phyloP scores from a whole-genome alignment of 2,888 invertebrate species.

The Himalopsyche kuldschensis region DNA sequence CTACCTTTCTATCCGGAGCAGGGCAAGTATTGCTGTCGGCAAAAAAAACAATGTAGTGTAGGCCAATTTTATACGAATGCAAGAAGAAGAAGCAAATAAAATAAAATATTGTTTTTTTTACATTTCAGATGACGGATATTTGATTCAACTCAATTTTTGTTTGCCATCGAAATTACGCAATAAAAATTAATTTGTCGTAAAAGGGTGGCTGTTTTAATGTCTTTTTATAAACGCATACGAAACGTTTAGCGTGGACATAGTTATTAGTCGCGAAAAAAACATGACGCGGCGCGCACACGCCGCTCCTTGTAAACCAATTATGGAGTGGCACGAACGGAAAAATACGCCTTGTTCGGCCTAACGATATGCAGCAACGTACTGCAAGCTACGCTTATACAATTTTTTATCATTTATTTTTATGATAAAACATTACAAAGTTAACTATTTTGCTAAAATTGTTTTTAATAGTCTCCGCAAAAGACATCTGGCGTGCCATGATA shows the following conservation, averaged over 20 bases:
- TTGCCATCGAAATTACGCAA: too few species aligned
- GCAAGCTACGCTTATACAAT: neutral
- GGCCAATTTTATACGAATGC: too few species aligned
- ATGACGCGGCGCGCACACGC: neutral
- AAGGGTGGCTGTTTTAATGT: neutral
- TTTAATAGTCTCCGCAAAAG: neutral
- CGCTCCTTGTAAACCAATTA: slow-evolving; percentile 7
- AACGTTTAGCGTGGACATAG: neutral
- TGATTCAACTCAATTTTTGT: too few species aligned
- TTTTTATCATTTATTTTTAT: neutral
- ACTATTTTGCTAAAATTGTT: neutral
- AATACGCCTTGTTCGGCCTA: neutral
- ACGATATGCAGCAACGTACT: neutral
- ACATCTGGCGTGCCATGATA: neutral
- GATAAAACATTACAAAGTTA: neutral
- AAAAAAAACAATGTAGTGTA: too few species aligned
- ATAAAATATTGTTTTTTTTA: too few species aligned
- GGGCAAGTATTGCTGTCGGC: too few species aligned
- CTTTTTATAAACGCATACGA: neutral
- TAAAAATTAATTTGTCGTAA: neutral
- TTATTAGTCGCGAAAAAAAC: slow-evolving; percentile 1
- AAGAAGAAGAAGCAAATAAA: too few species aligned
- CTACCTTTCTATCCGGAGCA: too few species aligned
- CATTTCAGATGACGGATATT: too few species aligned
- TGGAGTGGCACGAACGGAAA: slow-evolving; percentile 2